Percentiles rank a stretch among this genome's conserved stretches.
Evolutionary conservation across 2,113 vertebrate species (phyloP).

Genomic region (Pituophis catenifer): DNA sequence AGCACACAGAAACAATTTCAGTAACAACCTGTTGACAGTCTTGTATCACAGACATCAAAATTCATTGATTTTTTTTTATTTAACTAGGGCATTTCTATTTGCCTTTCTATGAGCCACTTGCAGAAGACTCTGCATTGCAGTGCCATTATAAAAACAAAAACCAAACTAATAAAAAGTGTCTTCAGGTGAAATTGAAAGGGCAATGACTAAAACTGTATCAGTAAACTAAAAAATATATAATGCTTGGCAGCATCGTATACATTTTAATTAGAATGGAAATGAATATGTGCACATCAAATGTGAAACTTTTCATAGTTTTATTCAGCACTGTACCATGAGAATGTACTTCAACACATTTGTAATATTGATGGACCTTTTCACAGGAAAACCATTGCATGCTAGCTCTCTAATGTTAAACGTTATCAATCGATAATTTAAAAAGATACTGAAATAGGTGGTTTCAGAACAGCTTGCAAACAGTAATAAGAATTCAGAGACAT

Average conservation of each 20-base stretch:
- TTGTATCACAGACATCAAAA: background rate
- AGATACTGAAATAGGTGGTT: background rate
- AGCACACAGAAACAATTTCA: background rate
- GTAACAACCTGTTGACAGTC: background rate
- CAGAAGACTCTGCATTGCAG: background rate
- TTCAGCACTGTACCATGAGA: background rate
- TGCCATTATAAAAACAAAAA: background rate
- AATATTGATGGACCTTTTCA: background rate
- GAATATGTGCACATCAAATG: background rate
- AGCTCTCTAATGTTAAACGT: background rate
- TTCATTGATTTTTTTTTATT: background rate
- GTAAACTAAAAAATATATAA: background rate
- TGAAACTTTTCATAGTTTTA: background rate
- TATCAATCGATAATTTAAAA: background rate
- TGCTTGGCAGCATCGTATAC: background rate
- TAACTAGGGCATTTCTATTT: background rate
- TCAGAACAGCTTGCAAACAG: background rate
- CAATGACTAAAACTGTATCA: background rate
- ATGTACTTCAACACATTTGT: background rate
- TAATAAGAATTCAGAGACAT: background rate
- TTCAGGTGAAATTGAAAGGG: background rate
- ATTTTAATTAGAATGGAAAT: background rate
- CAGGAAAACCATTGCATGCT: background rate
- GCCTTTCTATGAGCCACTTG: background rate
- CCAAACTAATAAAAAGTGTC: background rate